Evolutionary conservation across 2,113 vertebrate genomes (phyloP).

Genomic region (Syngnathus typhle): DNA sequence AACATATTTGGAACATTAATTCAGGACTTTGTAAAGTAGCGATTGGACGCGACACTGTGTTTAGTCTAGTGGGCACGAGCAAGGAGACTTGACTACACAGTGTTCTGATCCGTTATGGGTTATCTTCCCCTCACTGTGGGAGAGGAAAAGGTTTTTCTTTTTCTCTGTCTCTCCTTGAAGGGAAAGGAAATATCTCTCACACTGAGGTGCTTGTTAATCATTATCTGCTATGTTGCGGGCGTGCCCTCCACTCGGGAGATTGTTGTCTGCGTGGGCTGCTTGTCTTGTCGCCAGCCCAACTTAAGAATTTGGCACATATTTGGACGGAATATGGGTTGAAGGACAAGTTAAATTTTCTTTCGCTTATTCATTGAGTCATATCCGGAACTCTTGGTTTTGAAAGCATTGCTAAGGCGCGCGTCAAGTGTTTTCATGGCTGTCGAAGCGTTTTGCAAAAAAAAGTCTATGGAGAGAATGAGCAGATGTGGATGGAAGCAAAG

Average conservation of each 20-base stretch:
- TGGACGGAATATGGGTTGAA: background rate
- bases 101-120: conserved; percentile 27
- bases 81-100: background rate
- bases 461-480: background rate
- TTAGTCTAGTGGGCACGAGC: conserved; percentile 6
- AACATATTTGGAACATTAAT: background rate
- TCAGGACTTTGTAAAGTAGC: background rate
- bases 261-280: background rate
- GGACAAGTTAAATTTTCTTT: background rate
- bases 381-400: background rate
- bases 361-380: background rate
- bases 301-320: background rate
- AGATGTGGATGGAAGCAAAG: background rate
- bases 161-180: background rate
- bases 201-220: background rate
- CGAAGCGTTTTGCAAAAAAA: background rate
- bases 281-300: background rate
- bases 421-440: background rate
- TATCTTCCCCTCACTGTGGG: conserved; percentile 38
- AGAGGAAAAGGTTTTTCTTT: background rate
- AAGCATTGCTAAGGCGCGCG: background rate
- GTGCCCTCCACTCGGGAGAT: background rate
- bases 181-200: background rate
- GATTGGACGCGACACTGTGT: background rate
- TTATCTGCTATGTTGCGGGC: background rate